Conservation (phyloP, 1,140 invertebrate genomes). For the Rhyzopertha dominica region DNA sequence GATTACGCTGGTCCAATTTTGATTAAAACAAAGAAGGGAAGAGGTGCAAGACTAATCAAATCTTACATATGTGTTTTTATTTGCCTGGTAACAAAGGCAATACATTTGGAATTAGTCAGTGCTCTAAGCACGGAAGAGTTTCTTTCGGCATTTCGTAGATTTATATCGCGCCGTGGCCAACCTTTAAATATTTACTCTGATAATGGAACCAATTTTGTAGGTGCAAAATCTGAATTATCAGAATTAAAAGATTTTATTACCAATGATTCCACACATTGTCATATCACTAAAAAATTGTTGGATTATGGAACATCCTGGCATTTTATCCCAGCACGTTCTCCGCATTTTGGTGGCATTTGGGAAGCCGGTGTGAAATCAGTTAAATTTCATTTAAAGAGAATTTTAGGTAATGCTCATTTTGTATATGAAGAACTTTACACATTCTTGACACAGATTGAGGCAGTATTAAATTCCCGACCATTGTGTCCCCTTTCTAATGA, state of each 20-base stretch:
- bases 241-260: too few species aligned
- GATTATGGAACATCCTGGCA: conserved; percentile 26
- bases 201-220: conserved; percentile 22
- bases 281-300: too few species aligned
- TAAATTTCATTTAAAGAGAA: conserved; percentile 33
- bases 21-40: conserved; percentile 23
- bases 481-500: too few species aligned
- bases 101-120: conserved; percentile 39
- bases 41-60: conserved; percentile 18
- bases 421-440: too few species aligned
- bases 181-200: conserved; percentile 28
- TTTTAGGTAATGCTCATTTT: too few species aligned
- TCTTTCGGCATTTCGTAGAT: conserved; percentile 31
- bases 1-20: conserved; percentile 39
- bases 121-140: conserved; percentile 25
- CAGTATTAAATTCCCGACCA: too few species aligned
- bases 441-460: too few species aligned
- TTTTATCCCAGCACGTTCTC: conserved; percentile 31
- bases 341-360: conserved; percentile 39
- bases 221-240: conserved; percentile 9
- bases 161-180: conserved; percentile 31
- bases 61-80: conserved; percentile 34
- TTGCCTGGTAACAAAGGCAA: conserved; percentile 31
- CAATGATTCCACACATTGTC: too few species aligned
- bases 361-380: conserved; percentile 31